A percentile compares a stretch with the other conserved stretches of the same genome.
phyloP scores from a whole-genome alignment of 2,888 invertebrate genomes.

The Diarsia brunnea region DNA sequence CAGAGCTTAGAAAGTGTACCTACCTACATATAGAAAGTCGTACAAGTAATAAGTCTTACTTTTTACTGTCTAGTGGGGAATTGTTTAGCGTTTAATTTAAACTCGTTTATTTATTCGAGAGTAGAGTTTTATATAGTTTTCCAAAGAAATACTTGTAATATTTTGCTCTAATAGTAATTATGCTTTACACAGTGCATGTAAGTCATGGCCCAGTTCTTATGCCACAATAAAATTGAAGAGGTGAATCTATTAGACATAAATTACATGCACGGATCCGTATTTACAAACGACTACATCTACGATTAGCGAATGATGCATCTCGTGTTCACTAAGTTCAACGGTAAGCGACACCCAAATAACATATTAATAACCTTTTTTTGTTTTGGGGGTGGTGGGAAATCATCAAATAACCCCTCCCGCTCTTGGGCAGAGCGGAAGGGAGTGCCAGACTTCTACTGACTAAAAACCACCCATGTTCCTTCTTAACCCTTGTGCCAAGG shows the following conservation, averaged over 20 bases:
- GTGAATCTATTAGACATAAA: background rate
- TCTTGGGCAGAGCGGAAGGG: no score
- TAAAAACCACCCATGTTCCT: no score
- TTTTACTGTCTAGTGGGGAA: slow-evolving; percentile 4
- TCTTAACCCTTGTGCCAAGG: no score
- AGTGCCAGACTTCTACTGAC: no score
- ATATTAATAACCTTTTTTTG: no score
- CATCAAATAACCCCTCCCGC: no score
- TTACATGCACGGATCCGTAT: background rate
- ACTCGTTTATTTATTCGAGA: background rate
- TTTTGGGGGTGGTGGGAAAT: no score
- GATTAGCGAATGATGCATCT: background rate
- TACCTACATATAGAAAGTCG: background rate
- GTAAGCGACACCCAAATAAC: background rate
- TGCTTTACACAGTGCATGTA: background rate
- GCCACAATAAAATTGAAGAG: background rate
- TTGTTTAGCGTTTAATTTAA: slow-evolving; percentile 5
- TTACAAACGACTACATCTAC: slow-evolving; percentile 1
- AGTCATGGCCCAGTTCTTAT: background rate
- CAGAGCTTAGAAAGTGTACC: no score
- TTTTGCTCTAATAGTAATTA: background rate
- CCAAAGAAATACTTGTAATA: background rate
- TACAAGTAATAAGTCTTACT: background rate
- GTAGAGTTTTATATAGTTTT: background rate
- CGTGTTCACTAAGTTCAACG: background rate